phyloP scores from a whole-genome alignment of 2,888 invertebrate species.

The Oscheius onirici region DNA sequence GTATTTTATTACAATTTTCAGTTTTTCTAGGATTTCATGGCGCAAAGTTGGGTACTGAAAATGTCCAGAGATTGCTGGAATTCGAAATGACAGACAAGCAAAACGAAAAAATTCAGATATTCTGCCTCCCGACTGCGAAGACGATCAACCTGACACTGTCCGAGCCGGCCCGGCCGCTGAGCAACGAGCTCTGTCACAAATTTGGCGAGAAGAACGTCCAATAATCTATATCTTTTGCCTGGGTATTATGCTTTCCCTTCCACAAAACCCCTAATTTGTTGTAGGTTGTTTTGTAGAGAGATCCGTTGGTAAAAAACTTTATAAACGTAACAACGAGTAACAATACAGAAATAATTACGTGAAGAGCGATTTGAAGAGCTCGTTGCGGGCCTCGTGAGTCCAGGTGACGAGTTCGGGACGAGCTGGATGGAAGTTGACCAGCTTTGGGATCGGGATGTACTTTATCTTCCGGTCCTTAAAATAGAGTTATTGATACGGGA shows the following conservation, averaged over 20 bases:
- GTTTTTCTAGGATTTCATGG: no score
- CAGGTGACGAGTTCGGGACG: slow-evolving; percentile 62
- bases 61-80: no score
- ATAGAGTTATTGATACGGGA: no score
- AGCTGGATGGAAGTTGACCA: slow-evolving; percentile 69
- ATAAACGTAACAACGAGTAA: slow-evolving; percentile 18
- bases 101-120: slow-evolving; percentile 40
- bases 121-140: slow-evolving; percentile 56
- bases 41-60: no score
- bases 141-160: slow-evolving; percentile 52
- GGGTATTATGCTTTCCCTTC: slow-evolving; percentile 18
- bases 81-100: neutral
- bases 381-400: slow-evolving; percentile 67
- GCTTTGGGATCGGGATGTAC: slow-evolving; percentile 73
- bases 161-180: slow-evolving; percentile 30
- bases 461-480: slow-evolving; percentile 81
- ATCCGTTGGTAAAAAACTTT: neutral
- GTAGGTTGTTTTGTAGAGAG: neutral
- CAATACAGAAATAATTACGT: slow-evolving; percentile 19
- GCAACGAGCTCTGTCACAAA: slow-evolving; percentile 27
- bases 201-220: slow-evolving; percentile 35
- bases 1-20: no score
- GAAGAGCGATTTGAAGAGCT: slow-evolving; percentile 69
- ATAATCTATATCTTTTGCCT: neutral
- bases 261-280: neutral